Evolutionary conservation across 2,797 vertebrate genomes (phyloP).

Genomic region (Poeciliopsis gracilis): DNA sequence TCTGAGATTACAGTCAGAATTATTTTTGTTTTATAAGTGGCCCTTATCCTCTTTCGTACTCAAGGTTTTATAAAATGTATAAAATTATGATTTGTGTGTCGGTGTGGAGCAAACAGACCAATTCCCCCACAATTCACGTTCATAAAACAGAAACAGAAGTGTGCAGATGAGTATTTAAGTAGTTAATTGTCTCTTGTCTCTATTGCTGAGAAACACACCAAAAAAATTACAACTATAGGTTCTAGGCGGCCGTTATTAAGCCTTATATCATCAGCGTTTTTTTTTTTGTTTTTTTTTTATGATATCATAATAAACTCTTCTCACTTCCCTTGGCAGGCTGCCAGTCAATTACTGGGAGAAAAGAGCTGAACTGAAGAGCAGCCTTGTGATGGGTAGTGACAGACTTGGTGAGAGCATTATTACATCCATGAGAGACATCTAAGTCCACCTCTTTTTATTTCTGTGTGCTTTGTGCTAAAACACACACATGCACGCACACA

Average conservation of each 20-base stretch:
- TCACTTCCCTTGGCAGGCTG: conserved; percentile 13
- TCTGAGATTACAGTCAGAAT: too few relatives aligned
- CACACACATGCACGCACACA: too few relatives aligned
- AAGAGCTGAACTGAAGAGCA: conserved; percentile 10
- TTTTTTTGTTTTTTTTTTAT: background rate
- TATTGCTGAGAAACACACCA: background rate
- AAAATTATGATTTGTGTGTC: background rate
- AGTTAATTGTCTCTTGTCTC: background rate
- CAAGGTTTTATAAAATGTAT: background rate
- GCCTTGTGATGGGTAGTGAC: background rate
- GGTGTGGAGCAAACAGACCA: background rate
- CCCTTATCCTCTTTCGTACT: too few relatives aligned
- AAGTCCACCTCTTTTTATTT: conserved; percentile 11
- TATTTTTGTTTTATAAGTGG: too few relatives aligned
- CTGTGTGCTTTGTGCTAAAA: background rate
- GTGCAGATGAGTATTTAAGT: background rate
- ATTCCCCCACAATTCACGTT: too few relatives aligned
- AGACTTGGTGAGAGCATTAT: conserved; percentile 19
- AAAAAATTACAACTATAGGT: too few relatives aligned
- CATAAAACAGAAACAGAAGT: background rate
- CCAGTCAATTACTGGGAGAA: conserved; percentile 19
- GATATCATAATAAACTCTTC: conserved; percentile 9
- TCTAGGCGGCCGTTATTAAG: background rate
- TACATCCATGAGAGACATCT: conserved; percentile 24
- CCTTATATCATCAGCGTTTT: conserved; percentile 8